Base-by-base conservation (phyloP, 1,140 invertebrate genomes). In the Brachionus sp. region DNA sequence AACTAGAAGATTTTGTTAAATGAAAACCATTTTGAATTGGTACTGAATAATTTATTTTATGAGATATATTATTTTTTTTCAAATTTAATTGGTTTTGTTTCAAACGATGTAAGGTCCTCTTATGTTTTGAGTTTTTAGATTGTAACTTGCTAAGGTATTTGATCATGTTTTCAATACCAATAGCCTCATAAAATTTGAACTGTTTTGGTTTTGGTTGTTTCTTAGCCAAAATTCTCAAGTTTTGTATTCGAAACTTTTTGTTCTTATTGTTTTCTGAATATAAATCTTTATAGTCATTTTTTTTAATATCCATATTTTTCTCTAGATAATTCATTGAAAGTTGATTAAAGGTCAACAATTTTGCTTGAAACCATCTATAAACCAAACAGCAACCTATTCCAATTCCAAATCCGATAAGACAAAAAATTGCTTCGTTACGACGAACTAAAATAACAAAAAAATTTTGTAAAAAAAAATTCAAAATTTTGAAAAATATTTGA, bases 351-450 rank as follows among this genome's bases (percentile, higher is more conserved):
- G 19, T 80, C 7, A 80, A 80, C 53, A 80, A 37, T 42, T 46
- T 39, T 7, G 37, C 25, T 9, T 50, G 7, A 80, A 80, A 66
- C 77, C 77, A 66, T 68, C 44, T 16, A 42, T 82, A 82, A 1
- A 82, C 33, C 16, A 82, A 66, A 44, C 80, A 82, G 13, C 80
- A 82, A n/a, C 80, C 19, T 12, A 82, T 66, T 35, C 80, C 80
- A 42, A 82, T 82, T 35, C 80, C 80, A 37, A 82, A 82, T 9
- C 80, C 80, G 16, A 82, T 70, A 12, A 82, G 35, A 70, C 80
- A 82, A 42, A 23, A 82, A 37, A 82, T 82, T 35, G 80, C 57
- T 82, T 82, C 80, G 33, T 66, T 82, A 9, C 80, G 62, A 16
- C 80, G 62, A 53, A 82, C 80, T 82, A 5, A 16, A 44, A 37